Conservation (phyloP, 2,888 invertebrate species). For the Craniophora ligustri region DNA sequence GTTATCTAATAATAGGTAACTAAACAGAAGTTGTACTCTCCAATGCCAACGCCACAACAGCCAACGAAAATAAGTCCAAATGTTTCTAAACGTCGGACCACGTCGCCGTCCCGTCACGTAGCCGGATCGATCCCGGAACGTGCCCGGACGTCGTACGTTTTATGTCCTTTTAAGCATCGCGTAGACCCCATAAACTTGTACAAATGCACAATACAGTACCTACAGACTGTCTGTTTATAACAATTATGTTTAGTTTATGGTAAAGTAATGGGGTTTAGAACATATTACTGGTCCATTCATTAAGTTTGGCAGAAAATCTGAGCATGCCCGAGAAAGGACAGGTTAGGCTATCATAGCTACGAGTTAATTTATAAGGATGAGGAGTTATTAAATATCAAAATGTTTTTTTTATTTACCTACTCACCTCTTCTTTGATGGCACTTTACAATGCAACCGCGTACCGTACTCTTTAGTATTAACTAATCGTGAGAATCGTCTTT, state of each 20-base stretch:
- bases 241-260: conserved; percentile 31
- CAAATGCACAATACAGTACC: conserved; percentile 30
- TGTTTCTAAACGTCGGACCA: conserved; percentile 16
- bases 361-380: no score
- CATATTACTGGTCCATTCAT: conserved; percentile 13
- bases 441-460: no score
- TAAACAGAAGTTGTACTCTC: not conserved
- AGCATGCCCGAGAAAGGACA: no score
- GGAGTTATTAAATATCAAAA: no score
- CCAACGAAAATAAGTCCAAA: conserved; percentile 18
- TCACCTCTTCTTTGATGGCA: no score
- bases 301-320: not conserved
- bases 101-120: conserved; percentile 50
- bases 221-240: conserved; percentile 42
- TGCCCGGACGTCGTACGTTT: conserved; percentile 53
- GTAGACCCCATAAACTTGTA: conserved; percentile 44
- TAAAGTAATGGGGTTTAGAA: conserved; percentile 26
- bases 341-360: no score
- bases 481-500: no score
- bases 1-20: no score
- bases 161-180: conserved; percentile 48
- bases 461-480: no score
- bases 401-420: no score
- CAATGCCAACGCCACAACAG: conserved; percentile 11
- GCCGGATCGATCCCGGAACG: conserved; percentile 59